Percentiles rank a stretch among this genome's conserved stretches.
These are phyloP conservation scores for Tretioscincus oriximinensis DNA, from an alignment of 2,113 vertebrate species.

Conservation along the genomic window DNA sequence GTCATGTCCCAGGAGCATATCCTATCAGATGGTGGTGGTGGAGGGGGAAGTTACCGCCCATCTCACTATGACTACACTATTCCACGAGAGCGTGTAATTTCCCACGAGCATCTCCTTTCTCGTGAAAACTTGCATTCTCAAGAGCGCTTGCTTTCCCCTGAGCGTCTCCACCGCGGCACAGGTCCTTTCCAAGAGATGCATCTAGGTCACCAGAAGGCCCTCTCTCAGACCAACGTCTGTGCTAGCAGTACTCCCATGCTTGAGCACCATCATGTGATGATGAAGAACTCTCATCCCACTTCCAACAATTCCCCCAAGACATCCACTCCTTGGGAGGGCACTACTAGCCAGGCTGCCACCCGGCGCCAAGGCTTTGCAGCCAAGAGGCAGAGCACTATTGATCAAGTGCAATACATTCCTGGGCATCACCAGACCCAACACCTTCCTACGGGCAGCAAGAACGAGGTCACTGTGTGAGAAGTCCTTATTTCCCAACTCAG, in stretches of 20 bases:
- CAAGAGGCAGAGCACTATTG: slow-evolving; percentile 88
- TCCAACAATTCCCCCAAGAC: slow-evolving; percentile 64
- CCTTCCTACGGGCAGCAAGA: slow-evolving; percentile 78
- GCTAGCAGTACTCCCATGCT: slow-evolving; percentile 76
- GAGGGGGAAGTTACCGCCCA: slow-evolving; percentile 36
- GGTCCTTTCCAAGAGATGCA: slow-evolving; percentile 52
- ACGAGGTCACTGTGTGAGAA: slow-evolving; percentile 88
- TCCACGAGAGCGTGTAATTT: slow-evolving; percentile 66
- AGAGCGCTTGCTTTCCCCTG: slow-evolving; percentile 78
- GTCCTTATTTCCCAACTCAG: background rate
- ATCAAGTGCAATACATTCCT: slow-evolving; percentile 90
- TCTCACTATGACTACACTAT: slow-evolving; percentile 62
- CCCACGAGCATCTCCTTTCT: slow-evolving; percentile 79
- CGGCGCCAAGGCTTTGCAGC: slow-evolving; percentile 84
- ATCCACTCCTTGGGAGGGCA: slow-evolving; percentile 53
- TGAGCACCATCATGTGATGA: slow-evolving; percentile 85
- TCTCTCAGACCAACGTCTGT: slow-evolving; percentile 85
- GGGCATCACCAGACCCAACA: slow-evolving; percentile 80
- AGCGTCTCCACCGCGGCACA: slow-evolving; percentile 55
- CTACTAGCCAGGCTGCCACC: slow-evolving; percentile 74
- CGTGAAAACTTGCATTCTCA: slow-evolving; percentile 77
- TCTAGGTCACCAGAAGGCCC: slow-evolving; percentile 78
- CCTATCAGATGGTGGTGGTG: slow-evolving; percentile 56
- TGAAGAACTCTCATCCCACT: slow-evolving; percentile 87
- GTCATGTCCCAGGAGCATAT: slow-evolving; percentile 89